These are phyloP conservation scores for Haemorhous mexicanus DNA, from an alignment of 2,113 vertebrate species.

Conservation along the genomic window DNA sequence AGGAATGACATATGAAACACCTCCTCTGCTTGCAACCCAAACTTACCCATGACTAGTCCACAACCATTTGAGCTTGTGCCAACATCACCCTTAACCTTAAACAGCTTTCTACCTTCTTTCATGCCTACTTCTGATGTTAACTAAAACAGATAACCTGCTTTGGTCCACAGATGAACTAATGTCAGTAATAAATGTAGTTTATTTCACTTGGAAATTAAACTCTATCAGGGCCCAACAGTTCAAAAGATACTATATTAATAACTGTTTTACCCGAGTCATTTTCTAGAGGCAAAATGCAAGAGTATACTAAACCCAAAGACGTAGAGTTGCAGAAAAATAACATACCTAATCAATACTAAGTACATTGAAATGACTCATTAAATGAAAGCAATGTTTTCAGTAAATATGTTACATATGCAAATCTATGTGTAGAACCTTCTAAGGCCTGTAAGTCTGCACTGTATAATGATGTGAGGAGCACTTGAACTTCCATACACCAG, in stretches of 20 bases:
- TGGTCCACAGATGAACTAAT: not conserved
- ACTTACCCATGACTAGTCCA: not conserved
- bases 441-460: not conserved
- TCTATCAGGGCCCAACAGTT: not conserved
- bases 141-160: not conserved
- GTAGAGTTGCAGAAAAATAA: not conserved
- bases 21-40: not conserved
- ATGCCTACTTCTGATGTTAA: not conserved
- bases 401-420: not conserved
- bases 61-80: not conserved
- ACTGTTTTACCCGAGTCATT: not conserved
- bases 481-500: not conserved
- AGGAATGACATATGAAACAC: not conserved
- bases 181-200: not conserved
- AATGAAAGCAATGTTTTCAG: not conserved
- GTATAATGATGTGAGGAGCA: not conserved
- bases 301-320: not conserved
- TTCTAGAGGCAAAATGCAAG: not conserved
- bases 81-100: not conserved
- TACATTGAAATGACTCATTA: not conserved
- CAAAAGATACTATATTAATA: too few species aligned
- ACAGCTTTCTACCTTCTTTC: not conserved
- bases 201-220: not conserved
- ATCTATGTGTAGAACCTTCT: not conserved
- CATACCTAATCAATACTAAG: not conserved